Evolutionary conservation across 2,797 vertebrate genomes (phyloP), one percentile per base, ranked within the genome.

Genomic region (Helostoma temminkii): DNA sequence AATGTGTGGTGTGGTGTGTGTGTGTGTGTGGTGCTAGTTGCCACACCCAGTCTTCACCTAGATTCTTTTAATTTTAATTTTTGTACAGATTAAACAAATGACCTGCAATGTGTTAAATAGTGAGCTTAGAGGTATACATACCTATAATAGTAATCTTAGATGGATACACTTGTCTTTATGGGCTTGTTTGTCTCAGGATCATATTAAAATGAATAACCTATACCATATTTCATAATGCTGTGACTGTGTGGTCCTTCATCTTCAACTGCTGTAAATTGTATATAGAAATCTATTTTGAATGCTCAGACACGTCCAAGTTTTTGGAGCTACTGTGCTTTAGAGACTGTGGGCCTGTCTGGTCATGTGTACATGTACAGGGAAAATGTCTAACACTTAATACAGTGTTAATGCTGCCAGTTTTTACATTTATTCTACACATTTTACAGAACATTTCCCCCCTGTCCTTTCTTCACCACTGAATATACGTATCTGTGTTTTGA

Each of bases 91-190:
- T 43, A 43, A 19, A 9, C 19, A 43, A 43, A 43, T 43, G 19
- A 43, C 3, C 11, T 21, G 18, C 1, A 19, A n/a, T n/a, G n/a
- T 43, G n/a, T 9, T 43, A 43, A 21, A 21, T 18, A 4, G 15
- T 43, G 18, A n/a, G 37, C 37, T 39, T 39, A 39, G 16, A 9
- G n/a, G 7, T 43, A 8, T 4, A 8, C 39, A 41, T 41, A 9
- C 39, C 28, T 22, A 59, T 73, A 41, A 25, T 26, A 62, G 26
- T 24, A 53, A 28, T 61, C 42, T 39, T 22, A 53, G 60, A 62
- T 57, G 34, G 41, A 45, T 39, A 30, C 45, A 18, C 37, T 43
- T 54, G 34, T n/a, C 24, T 68, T 71, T 64, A 74, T 77, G 55
- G 21, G 39, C 25, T 32, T 43, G 37, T 75, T 41, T 39, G 22